Evolutionary conservation across 2,888 invertebrate genomes (phyloP).

Genomic region (Sinopyrophorus schimmeli): DNA sequence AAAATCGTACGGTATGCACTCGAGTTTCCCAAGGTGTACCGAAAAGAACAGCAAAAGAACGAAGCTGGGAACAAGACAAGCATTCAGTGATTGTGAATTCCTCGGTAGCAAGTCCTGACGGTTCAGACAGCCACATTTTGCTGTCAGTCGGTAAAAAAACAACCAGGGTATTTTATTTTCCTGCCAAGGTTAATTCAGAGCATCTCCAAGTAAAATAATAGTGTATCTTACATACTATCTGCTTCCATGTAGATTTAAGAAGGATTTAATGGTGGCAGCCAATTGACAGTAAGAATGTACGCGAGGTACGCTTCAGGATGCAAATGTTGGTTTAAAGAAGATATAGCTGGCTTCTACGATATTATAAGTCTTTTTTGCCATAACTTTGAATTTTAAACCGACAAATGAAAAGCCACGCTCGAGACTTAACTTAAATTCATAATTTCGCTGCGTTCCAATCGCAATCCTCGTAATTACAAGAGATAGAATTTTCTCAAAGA

Average conservation of each 20-base stretch:
- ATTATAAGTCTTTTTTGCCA: constrained; percentile 12
- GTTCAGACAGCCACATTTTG: constrained; percentile 55
- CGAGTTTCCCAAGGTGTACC: constrained; percentile 20
- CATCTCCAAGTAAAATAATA: constrained; percentile 54
- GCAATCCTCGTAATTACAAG: too few species aligned
- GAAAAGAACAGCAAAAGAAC: constrained; percentile 24
- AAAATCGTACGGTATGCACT: constrained; percentile 18
- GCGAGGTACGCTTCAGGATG: constrained; percentile 27
- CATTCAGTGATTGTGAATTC: constrained; percentile 49
- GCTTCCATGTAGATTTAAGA: constrained; percentile 43
- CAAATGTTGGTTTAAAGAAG: constrained; percentile 25
- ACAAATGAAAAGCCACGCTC: too few species aligned
- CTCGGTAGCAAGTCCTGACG: constrained; percentile 48
- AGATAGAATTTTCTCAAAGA: too few species aligned
- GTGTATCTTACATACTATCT: constrained; percentile 52
- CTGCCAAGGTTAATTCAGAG: constrained; percentile 57
- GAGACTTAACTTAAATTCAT: neutral
- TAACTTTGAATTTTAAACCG: constrained; percentile 8
- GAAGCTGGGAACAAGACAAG: constrained; percentile 40
- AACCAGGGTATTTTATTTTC: constrained; percentile 53
- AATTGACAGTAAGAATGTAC: constrained; percentile 37
- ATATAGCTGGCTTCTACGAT: constrained; percentile 19
- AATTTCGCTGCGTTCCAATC: neutral
- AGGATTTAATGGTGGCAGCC: constrained; percentile 52
- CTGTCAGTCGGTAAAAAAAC: constrained; percentile 49